Percentiles rank a stretch among this genome's conserved stretches.
Conservation (phyloP, 2,888 invertebrate species). For the Chydorus sphaericus region DNA sequence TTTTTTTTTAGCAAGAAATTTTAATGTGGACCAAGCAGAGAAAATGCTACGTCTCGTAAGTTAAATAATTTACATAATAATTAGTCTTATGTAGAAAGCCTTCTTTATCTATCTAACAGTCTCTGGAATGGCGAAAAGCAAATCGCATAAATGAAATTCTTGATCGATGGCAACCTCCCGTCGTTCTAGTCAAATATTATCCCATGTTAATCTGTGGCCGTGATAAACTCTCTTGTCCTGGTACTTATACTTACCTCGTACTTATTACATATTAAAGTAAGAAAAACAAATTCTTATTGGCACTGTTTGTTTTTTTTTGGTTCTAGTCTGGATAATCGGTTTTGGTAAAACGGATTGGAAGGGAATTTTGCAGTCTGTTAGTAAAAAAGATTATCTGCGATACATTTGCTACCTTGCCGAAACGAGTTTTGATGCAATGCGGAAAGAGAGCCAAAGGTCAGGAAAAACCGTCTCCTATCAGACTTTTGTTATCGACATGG, state of each 20-base stretch:
- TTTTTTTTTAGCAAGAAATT: slow-evolving; percentile 54
- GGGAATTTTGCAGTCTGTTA: slow-evolving; percentile 59
- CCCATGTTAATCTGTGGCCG: slow-evolving; percentile 65
- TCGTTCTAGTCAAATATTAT: slow-evolving; percentile 50
- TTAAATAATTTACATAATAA: slow-evolving; percentile 19
- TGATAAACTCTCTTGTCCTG: slow-evolving; percentile 69
- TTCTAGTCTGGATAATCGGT: slow-evolving; percentile 57
- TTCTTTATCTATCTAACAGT: slow-evolving; percentile 33
- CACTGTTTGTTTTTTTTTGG: background rate
- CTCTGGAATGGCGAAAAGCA: slow-evolving; percentile 53
- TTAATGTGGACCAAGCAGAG: slow-evolving; percentile 73
- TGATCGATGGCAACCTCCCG: slow-evolving; percentile 24
- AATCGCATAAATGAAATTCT: slow-evolving; percentile 48
- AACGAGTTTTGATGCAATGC: slow-evolving; percentile 24
- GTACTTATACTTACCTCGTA: slow-evolving; percentile 29
- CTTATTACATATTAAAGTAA: background rate
- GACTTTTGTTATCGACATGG: slow-evolving; percentile 32
- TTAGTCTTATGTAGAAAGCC: background rate
- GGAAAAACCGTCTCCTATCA: slow-evolving; percentile 25
- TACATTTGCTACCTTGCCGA: slow-evolving; percentile 32
- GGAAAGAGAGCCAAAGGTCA: slow-evolving; percentile 17
- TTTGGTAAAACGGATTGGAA: slow-evolving; percentile 67
- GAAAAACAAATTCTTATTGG: slow-evolving; percentile 2
- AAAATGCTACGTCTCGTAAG: slow-evolving; percentile 79
- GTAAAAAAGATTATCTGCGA: slow-evolving; percentile 55